Conservation (phyloP, 2,888 invertebrate species). For the Brachyptera risi region DNA sequence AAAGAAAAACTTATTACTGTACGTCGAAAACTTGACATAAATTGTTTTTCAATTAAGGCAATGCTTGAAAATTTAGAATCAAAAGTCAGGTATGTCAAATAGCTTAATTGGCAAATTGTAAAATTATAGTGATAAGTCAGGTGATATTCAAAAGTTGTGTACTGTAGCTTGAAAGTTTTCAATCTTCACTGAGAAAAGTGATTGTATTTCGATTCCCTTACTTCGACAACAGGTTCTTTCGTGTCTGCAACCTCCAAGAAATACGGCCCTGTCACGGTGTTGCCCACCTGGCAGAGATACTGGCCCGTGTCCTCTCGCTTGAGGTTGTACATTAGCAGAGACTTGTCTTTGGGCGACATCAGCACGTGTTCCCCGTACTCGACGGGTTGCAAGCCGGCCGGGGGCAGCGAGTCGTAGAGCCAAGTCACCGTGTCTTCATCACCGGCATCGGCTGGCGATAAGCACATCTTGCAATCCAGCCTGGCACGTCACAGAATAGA, state of each 20-base stretch:
- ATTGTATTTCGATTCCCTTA: too few species aligned
- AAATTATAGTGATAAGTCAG: too few species aligned
- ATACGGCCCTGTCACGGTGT: conserved; percentile 46
- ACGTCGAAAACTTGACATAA: too few species aligned
- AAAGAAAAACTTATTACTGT: too few species aligned
- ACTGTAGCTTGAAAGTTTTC: too few species aligned
- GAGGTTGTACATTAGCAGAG: conserved; percentile 52
- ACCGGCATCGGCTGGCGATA: conserved; percentile 48
- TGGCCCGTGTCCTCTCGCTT: conserved; percentile 48
- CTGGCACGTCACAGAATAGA: too few species aligned
- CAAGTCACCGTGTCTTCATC: conserved; percentile 47
- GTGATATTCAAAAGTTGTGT: too few species aligned
- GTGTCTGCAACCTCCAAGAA: conserved; percentile 52
- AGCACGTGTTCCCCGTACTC: conserved; percentile 45
- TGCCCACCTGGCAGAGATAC: conserved; percentile 53
- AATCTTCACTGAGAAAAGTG: too few species aligned
- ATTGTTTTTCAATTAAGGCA: too few species aligned
- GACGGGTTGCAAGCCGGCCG: not conserved
- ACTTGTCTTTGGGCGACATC: conserved; percentile 46
- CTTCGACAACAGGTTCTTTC: conserved; percentile 44
- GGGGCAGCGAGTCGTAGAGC: conserved; percentile 41
- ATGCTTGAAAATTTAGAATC: too few species aligned
- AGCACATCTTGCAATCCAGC: conserved; percentile 51
- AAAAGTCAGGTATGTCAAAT: too few species aligned
- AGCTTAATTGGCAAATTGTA: too few species aligned